These are phyloP conservation scores for Rhabdomys dilectus DNA, from an alignment of 2,113 vertebrate genomes.

Conservation along the genomic window DNA sequence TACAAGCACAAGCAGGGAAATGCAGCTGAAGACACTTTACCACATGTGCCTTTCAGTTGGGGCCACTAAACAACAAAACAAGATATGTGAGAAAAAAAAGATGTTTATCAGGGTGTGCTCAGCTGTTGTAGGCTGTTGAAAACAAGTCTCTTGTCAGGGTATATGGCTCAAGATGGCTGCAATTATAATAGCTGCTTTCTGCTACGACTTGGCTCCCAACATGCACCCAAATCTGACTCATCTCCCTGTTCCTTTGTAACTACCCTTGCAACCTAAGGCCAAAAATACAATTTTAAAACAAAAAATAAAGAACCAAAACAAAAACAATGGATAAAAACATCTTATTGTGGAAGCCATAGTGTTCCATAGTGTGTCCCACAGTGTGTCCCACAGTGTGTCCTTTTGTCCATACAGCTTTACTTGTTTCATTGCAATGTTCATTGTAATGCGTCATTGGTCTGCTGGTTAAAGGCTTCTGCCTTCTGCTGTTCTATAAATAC, in stretches of 20 bases:
- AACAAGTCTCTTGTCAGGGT: too few relatives aligned
- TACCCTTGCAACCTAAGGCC: background rate
- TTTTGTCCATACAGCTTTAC: background rate
- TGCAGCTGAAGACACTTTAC: too few relatives aligned
- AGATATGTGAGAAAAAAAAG: too few relatives aligned
- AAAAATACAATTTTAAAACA: background rate
- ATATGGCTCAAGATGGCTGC: too few relatives aligned
- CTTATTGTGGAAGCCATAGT: background rate
- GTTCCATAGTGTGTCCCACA: background rate
- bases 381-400: background rate
- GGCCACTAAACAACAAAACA: too few relatives aligned
- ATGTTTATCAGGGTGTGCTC: too few relatives aligned
- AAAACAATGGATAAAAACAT: background rate
- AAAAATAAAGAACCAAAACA: background rate
- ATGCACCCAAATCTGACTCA: background rate
- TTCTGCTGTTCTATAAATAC: background rate
- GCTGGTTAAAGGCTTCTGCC: background rate
- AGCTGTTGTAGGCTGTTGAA: too few relatives aligned
- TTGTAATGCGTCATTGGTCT: background rate
- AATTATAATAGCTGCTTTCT: too few relatives aligned
- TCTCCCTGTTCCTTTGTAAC: background rate
- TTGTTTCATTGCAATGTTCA: background rate
- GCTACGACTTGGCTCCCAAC: too few relatives aligned
- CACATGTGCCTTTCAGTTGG: too few relatives aligned
- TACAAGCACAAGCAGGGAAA: too few relatives aligned